phyloP scores from a whole-genome alignment of 1,140 invertebrate species.

The Oreohelix idahoensis region DNA sequence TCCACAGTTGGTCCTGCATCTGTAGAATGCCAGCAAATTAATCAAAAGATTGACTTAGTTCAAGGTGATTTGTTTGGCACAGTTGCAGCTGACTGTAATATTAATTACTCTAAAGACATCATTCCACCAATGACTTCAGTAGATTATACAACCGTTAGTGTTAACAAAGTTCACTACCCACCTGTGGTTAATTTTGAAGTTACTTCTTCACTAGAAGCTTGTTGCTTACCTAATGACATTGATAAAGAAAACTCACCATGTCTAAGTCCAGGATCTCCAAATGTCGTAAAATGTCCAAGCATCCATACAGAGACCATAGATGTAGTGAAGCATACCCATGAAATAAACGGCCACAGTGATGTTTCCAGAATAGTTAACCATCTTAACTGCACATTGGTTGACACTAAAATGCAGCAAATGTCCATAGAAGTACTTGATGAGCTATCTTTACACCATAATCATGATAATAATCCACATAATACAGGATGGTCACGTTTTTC shows the following conservation, averaged over 20 bases:
- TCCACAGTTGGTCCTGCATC: neutral
- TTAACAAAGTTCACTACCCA: neutral
- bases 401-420: neutral
- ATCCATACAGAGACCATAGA: neutral
- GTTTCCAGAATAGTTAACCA: neutral
- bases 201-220: too few species aligned
- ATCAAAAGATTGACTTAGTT: neutral
- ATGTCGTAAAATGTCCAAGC: too few species aligned
- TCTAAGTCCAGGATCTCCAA: too few species aligned
- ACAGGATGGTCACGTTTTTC: neutral
- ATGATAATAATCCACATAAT: neutral
- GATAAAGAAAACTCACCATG: too few species aligned
- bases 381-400: neutral
- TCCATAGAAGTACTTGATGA: slow-evolving; percentile 2
- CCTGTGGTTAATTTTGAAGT: too few species aligned
- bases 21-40: neutral
- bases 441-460: neutral
- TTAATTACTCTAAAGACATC: neutral
- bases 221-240: too few species aligned
- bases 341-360: neutral
- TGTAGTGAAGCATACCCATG: neutral
- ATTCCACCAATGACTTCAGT: neutral
- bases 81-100: neutral
- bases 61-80: neutral
- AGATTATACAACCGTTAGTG: neutral